A percentile compares a stretch with the other conserved stretches of the same genome.
Conservation (phyloP, 2,888 invertebrate species). For the Hirtodrosophila trivittata region DNA sequence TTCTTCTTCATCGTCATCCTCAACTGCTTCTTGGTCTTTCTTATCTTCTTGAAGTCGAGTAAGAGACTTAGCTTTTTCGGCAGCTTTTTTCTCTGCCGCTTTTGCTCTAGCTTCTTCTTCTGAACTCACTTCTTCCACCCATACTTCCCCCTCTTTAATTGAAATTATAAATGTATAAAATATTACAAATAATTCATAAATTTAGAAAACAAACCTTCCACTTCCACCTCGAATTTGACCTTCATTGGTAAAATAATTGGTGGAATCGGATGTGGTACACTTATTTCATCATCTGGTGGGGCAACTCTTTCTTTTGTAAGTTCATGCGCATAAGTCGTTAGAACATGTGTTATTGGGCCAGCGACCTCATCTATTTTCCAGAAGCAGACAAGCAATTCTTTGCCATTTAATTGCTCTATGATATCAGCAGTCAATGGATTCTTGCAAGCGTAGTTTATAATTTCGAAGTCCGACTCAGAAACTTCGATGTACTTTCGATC, state of each 20-base stretch:
- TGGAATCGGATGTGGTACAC: conserved; percentile 62
- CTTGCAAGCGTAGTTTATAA: conserved; percentile 78
- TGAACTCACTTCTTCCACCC: conserved; percentile 62
- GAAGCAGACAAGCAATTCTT: conserved; percentile 81
- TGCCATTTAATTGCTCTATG: conserved; percentile 78
- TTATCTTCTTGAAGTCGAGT: conserved; percentile 33
- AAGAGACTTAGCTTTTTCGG: conserved; percentile 34
- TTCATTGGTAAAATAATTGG: conserved; percentile 77
- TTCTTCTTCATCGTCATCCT: conserved; percentile 60
- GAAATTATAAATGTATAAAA: neutral
- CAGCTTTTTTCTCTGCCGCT: conserved; percentile 30
- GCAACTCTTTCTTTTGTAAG: conserved; percentile 70
- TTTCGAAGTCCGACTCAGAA: conserved; percentile 71
- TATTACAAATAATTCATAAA: neutral
- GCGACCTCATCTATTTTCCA: conserved; percentile 81
- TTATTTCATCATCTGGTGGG: conserved; percentile 65
- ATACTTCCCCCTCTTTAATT: conserved; percentile 68
- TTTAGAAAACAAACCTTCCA: conserved; percentile 52
- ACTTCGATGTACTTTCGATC: conserved; percentile 79
- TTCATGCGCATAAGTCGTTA: conserved; percentile 72
- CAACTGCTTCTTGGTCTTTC: conserved; percentile 39
- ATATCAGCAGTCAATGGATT: conserved; percentile 81
- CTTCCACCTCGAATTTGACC: conserved; percentile 70
- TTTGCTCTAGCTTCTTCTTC: conserved; percentile 49
- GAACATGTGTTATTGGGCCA: conserved; percentile 65